Evolutionary conservation across 2,113 vertebrate genomes (phyloP), one percentile per base, ranked within the genome.

Genomic region (Tetrax tetrax): DNA sequence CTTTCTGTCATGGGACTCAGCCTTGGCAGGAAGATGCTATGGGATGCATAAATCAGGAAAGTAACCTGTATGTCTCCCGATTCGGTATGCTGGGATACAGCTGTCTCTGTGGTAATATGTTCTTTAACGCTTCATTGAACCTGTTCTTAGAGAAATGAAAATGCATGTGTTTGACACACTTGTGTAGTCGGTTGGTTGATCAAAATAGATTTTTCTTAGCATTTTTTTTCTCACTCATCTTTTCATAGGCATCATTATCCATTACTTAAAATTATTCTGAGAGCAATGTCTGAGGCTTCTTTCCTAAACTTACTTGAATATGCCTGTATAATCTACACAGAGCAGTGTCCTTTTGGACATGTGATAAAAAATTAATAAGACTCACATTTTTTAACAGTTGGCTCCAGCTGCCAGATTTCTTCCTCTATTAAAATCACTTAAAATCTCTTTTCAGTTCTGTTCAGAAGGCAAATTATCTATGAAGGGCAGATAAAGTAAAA

Each of bases 91-190:
- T 90, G 86, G 79, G 86, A 94, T 85, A 87, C 93, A 91, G 88
- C 87, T 97, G 97, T 97, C 96, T 96, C 97, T 57, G 87, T 91
- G 88, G 95, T 95, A 97, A 98, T 95, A 80, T 90, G 83, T 97
- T 97, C 96, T 98, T 98, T 97, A 97, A 98, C 97, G 97, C 97
- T 97, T 95, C 91, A 13, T 93, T 97, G 97, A 96, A 89, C 87
- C 59, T 91, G 82, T 83, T 97, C 95, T 95, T 81, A 68, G 88
- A 81, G 69, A 95, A 98, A 97, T 98, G 97, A 97, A 98, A 98
- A 98, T 96, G 87, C 95, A 96, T 96, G 92, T 96, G 86, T 96
- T 97, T 96, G 95, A 98, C 90, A 96, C 9, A 35, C 91, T 97
- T 95, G 64, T 76, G 60, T 71, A 96, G 94, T 90, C 75, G 66